These are phyloP conservation scores for Xylota sylvarum DNA, from an alignment of 2,888 invertebrate genomes.

Conservation along the genomic window DNA sequence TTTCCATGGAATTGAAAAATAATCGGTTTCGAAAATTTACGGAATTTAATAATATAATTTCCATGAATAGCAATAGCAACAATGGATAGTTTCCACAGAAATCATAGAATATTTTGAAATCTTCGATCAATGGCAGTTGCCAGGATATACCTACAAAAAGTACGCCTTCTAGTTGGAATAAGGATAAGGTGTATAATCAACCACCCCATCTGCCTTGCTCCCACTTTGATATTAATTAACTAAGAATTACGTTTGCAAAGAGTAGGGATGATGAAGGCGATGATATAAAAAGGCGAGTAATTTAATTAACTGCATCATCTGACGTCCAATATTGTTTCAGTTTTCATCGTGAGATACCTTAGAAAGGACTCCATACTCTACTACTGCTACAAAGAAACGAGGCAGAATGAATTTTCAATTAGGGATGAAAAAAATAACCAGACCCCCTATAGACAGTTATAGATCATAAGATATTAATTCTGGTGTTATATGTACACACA, in stretches of 20 bases:
- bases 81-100: too few relatives aligned
- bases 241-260: background rate
- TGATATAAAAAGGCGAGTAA: constrained; percentile 19
- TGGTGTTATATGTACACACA: background rate
- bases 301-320: constrained; percentile 54
- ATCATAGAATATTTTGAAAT: too few relatives aligned
- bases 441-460: constrained; percentile 29
- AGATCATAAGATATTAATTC: constrained; percentile 55
- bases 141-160: too few relatives aligned
- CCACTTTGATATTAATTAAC: constrained; percentile 42
- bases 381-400: background rate
- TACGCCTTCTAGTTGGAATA: too few relatives aligned
- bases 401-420: constrained; percentile 43
- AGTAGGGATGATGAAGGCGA: background rate
- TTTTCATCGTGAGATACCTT: constrained; percentile 1
- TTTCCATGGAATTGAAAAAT: background rate
- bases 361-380: constrained; percentile 5
- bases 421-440: constrained; percentile 5
- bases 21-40: constrained; percentile 1
- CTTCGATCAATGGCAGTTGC: too few relatives aligned
- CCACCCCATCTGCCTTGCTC: too few relatives aligned
- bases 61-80: background rate
- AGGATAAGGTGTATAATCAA: too few relatives aligned
- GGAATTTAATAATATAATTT: background rate
- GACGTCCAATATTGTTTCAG: constrained; percentile 27